phyloP scores from a whole-genome alignment of 2,113 vertebrate species.

The Nyctereutes procyonoides region DNA sequence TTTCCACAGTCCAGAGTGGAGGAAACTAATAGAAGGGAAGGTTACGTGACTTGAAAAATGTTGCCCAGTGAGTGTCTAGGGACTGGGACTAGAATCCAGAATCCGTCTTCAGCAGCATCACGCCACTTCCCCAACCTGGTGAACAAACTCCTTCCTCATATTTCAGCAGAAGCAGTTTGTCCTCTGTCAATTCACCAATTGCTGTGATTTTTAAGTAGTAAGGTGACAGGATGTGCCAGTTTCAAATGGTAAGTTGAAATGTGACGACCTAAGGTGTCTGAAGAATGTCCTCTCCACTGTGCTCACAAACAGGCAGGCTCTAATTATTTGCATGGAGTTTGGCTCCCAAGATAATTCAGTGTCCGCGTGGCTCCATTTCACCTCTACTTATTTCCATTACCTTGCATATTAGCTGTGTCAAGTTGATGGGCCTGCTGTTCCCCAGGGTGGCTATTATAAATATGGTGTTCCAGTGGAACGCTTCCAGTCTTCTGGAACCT shows the following conservation, averaged over 20 bases:
- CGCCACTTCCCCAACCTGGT: neutral
- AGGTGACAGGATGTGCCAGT: neutral
- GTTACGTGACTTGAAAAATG: neutral
- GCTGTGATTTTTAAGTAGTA: conserved; percentile 36
- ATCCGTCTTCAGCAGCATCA: neutral
- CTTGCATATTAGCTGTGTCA: conserved; percentile 71
- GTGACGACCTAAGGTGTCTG: conserved; percentile 79
- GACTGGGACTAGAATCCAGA: neutral
- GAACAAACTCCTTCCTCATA: neutral
- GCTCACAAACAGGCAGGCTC: conserved; percentile 70
- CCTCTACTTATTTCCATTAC: conserved; percentile 78
- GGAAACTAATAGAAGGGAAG: neutral
- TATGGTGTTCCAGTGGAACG: conserved; percentile 55
- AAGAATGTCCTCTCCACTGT: conserved; percentile 68
- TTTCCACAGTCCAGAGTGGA: neutral
- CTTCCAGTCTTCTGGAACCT: conserved; percentile 78
- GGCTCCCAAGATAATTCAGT: conserved; percentile 63
- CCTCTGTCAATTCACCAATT: neutral
- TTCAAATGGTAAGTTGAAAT: conserved; percentile 59
- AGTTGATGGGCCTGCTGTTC: conserved; percentile 64
- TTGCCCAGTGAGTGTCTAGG: neutral
- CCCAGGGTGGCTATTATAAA: conserved; percentile 77
- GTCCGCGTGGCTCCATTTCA: conserved; percentile 68
- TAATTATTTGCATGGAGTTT: conserved; percentile 71
- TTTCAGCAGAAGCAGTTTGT: neutral